A percentile compares a stretch with the other conserved stretches of the same genome.
Conservation (phyloP, 2,113 vertebrate genomes). For the Archocentrus centrarchus region DNA sequence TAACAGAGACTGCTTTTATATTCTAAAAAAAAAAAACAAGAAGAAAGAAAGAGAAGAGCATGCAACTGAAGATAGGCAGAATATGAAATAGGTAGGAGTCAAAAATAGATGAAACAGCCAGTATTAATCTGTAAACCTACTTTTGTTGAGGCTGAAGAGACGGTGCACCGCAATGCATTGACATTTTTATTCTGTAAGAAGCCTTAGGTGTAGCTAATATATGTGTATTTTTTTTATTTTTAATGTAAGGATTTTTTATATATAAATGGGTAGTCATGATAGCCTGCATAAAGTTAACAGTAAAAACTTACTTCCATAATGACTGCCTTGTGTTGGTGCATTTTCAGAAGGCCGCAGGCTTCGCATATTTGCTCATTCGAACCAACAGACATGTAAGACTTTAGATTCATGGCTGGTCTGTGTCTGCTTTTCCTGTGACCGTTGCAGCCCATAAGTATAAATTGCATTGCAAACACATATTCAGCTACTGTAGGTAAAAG, state of each 20-base stretch:
- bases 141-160: background rate
- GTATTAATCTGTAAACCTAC: background rate
- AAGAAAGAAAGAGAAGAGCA: background rate
- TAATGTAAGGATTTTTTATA: background rate
- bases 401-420: background rate
- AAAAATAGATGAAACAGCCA: constrained; percentile 33
- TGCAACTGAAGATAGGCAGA: background rate
- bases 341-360: background rate
- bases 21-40: background rate
- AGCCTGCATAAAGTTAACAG: background rate
- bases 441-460: background rate
- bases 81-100: background rate
- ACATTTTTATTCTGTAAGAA: background rate
- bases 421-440: background rate
- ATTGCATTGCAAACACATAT: background rate
- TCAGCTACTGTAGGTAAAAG: background rate
- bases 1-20: background rate
- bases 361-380: background rate
- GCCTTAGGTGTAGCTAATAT: background rate
- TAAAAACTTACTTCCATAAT: background rate
- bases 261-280: background rate
- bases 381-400: background rate
- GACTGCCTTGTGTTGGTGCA: background rate
- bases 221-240: background rate
- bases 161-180: background rate